These are phyloP conservation scores for Microplitis deprimator DNA, from an alignment of 2,888 invertebrate species.

Conservation along the genomic window DNA sequence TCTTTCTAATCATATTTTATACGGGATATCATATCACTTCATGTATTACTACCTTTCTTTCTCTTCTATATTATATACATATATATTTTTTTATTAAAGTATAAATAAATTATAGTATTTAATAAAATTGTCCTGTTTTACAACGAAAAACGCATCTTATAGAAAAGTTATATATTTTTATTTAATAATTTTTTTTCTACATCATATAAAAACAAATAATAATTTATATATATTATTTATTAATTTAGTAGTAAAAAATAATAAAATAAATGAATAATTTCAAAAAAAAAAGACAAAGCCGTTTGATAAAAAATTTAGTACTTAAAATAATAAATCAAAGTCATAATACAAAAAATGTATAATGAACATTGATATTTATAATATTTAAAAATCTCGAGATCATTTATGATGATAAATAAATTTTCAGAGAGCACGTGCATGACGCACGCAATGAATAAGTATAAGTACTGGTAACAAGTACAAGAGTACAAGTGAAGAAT, in stretches of 20 bases:
- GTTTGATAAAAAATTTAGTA: background rate
- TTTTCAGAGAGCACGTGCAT: background rate
- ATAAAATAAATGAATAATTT: background rate
- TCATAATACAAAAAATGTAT: background rate
- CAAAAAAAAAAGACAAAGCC: background rate
- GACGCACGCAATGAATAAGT: background rate
- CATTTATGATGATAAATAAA: background rate
- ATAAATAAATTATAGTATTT: too few relatives aligned
- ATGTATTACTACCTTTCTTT: background rate
- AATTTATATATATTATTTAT: too few relatives aligned
- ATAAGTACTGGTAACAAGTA: background rate
- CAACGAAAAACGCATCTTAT: too few relatives aligned
- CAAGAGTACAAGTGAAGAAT: background rate
- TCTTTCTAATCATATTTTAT: constrained; percentile 11
- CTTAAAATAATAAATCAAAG: background rate
- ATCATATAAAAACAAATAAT: too few relatives aligned
- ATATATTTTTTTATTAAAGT: background rate
- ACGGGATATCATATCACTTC: background rate
- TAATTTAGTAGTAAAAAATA: too few relatives aligned
- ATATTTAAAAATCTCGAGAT: background rate
- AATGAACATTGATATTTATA: background rate
- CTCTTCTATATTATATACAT: background rate
- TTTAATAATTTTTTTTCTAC: too few relatives aligned
- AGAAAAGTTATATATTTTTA: too few relatives aligned
- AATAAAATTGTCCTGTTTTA: too few relatives aligned